A percentile compares a stretch with the other conserved stretches of the same genome.
These are phyloP conservation scores for Raphicerus campestris DNA, from an alignment of 2,113 vertebrate genomes.

Conservation along the genomic window DNA sequence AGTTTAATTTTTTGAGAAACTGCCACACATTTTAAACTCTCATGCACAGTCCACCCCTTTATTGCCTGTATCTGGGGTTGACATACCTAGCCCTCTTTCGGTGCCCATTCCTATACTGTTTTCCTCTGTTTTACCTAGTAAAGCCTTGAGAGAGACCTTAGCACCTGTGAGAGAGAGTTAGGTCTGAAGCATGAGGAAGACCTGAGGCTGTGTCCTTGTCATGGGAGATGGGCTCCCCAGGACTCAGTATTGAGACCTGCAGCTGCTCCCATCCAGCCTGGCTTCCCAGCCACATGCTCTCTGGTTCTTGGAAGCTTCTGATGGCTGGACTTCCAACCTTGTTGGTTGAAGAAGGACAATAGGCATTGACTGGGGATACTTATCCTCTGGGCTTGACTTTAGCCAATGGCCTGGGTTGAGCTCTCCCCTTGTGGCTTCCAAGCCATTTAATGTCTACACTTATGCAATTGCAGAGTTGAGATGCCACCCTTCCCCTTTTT, in stretches of 20 bases:
- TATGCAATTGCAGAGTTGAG: fast-evolving
- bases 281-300: not conserved
- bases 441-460: fast-evolving
- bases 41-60: not conserved
- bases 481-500: too few relatives aligned
- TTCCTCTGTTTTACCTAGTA: not conserved
- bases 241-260: not conserved
- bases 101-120: fast-evolving
- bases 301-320: fast-evolving
- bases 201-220: not conserved
- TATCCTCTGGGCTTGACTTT: not conserved
- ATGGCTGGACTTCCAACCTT: fast-evolving
- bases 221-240: fast-evolving
- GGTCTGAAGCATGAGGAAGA: not conserved
- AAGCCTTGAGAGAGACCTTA: not conserved
- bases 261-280: not conserved
- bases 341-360: not conserved
- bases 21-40: not conserved
- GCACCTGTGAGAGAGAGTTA: not conserved
- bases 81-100: fast-evolving
- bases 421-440: not conserved
- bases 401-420: not conserved
- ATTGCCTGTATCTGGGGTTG: not conserved
- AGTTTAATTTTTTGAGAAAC: too few relatives aligned
- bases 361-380: not conserved